Evolutionary conservation across 2,888 invertebrate genomes (phyloP).

Genomic region (Drosophila planitibia): DNA sequence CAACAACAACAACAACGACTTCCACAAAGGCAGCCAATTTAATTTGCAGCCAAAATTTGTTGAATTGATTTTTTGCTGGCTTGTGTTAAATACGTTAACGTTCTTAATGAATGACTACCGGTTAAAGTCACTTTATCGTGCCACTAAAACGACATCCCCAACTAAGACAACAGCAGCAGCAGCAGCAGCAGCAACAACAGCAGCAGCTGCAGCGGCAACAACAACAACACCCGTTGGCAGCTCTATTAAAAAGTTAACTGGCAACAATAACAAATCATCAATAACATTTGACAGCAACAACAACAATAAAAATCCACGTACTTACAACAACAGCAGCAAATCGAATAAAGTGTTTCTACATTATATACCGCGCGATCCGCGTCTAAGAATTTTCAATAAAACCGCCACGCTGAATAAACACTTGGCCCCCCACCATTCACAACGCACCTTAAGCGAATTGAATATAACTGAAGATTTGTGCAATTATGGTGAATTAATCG

Average conservation of each 20-base stretch:
- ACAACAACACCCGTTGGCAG: conserved; percentile 34
- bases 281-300: conserved; percentile 52
- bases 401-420: conserved; percentile 80
- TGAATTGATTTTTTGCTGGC: conserved; percentile 64
- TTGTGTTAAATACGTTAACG: conserved; percentile 81
- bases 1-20: conserved; percentile 39
- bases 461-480: conserved; percentile 83
- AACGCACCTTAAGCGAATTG: conserved; percentile 71
- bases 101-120: conserved; percentile 85
- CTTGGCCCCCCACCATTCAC: conserved; percentile 48
- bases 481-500: conserved; percentile 85
- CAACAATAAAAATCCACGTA: conserved; percentile 80
- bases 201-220: conserved; percentile 21
- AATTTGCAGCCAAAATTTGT: conserved; percentile 47
- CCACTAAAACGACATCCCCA: conserved; percentile 58
- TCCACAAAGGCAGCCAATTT: conserved; percentile 34
- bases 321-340: conserved; percentile 83
- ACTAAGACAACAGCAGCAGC: conserved; percentile 36
- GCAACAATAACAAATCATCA: conserved; percentile 27
- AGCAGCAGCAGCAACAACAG: conserved; percentile 39
- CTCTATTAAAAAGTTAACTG: conserved; percentile 45
- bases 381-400: conserved; percentile 82
- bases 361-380: conserved; percentile 85
- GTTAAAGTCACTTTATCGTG: conserved; percentile 80
- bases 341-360: conserved; percentile 85